phyloP scores from a whole-genome alignment of 2,797 vertebrate genomes.

The Lutjanus campechanus region DNA sequence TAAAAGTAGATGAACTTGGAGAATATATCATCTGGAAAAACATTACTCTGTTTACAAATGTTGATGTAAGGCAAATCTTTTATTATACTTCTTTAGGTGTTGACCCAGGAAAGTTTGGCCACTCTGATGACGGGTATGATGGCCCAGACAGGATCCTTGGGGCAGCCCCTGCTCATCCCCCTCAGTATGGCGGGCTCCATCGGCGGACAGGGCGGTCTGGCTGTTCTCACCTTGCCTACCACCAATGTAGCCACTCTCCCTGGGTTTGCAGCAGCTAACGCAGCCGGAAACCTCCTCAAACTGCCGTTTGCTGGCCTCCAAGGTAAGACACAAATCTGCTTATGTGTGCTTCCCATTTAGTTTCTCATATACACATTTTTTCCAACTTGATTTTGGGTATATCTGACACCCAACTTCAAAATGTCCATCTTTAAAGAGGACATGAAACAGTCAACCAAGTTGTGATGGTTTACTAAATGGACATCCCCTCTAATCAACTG shows the following conservation, averaged over 20 bases:
- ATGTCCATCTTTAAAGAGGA: not conserved
- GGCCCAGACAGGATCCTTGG: constrained; percentile 94
- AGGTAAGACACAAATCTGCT: constrained; percentile 83
- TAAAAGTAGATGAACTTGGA: not conserved
- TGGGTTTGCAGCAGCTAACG: constrained; percentile 89
- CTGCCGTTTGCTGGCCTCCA: constrained; percentile 92
- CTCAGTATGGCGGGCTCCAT: constrained; percentile 95
- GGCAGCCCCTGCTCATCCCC: constrained; percentile 97
- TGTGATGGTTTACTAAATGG: no score
- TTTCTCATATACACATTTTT: not conserved
- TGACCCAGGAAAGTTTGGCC: constrained; percentile 97
- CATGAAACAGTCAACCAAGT: no score
- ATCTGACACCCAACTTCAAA: not conserved
- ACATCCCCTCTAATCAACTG: no score
- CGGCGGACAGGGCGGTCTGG: constrained; percentile 93
- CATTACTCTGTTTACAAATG: not conserved
- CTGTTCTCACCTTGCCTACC: constrained; percentile 94
- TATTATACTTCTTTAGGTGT: constrained; percentile 83
- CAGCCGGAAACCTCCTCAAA: constrained; percentile 92
- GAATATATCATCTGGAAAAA: not conserved
- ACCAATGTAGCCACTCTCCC: constrained; percentile 93
- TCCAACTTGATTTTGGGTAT: not conserved
- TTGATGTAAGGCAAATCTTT: constrained; percentile 1
- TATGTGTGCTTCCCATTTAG: not conserved
- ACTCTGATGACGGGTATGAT: constrained; percentile 97